Conservation (phyloP, 2,888 invertebrate genomes). For the Tipula unca region DNA sequence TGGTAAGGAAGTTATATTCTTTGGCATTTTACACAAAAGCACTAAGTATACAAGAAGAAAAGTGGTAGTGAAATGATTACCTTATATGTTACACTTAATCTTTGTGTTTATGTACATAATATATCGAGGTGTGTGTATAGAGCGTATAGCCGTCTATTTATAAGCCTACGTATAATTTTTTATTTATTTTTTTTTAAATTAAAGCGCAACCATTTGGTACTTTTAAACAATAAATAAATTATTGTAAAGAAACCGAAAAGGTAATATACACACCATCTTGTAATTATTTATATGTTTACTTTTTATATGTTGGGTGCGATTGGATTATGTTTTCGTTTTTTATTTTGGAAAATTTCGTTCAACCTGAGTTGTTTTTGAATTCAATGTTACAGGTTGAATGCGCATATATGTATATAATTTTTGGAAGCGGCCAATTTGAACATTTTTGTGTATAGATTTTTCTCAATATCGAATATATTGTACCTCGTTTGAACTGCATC, state of each 20-base stretch:
- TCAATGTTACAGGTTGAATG: neutral
- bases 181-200: neutral
- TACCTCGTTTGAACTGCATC: no score
- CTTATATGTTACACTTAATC: neutral
- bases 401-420: no score
- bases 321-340: neutral
- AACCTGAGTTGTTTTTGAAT: neutral
- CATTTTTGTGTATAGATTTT: no score
- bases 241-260: neutral
- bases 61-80: no score
- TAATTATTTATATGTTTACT: neutral
- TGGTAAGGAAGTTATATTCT: no score
- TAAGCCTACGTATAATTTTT: neutral
- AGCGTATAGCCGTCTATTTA: neutral
- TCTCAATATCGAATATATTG: no score
- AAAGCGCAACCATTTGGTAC: neutral
- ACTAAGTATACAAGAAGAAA: no score
- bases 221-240: neutral
- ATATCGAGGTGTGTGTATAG: neutral
- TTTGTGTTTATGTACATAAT: neutral
- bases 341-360: neutral
- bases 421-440: no score
- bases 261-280: neutral
- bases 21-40: no score
- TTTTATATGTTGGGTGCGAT: neutral